phyloP scores from a whole-genome alignment of 2,888 invertebrate species.

The Agrotis ipsilon region DNA sequence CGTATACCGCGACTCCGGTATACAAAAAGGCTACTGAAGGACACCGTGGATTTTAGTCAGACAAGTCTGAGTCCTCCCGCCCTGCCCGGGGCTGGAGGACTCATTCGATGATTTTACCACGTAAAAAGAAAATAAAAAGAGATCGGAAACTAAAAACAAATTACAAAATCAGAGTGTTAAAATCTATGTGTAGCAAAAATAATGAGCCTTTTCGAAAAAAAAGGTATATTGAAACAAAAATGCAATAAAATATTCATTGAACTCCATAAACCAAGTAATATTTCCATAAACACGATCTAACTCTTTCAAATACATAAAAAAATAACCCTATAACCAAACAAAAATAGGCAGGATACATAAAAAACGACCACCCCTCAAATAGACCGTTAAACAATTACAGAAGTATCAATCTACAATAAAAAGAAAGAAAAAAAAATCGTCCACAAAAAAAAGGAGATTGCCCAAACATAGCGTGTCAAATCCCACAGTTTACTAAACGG shows the following conservation, averaged over 20 bases:
- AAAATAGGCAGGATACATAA: slow-evolving; percentile 54
- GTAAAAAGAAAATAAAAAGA: too few relatives aligned
- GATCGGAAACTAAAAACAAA: too few relatives aligned
- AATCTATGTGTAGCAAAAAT: background rate
- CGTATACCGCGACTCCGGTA: too few relatives aligned
- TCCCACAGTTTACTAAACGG: slow-evolving; percentile 79
- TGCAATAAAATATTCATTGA: slow-evolving; percentile 11
- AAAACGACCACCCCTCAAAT: slow-evolving; percentile 74
- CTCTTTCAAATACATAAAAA: slow-evolving; percentile 23
- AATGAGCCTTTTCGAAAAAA: fast-evolving
- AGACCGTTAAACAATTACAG: slow-evolving; percentile 83
- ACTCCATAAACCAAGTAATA: background rate
- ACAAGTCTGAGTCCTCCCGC: too few relatives aligned
- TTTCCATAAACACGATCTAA: slow-evolving; percentile 7
- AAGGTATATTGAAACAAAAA: background rate
- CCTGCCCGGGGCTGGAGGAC: too few relatives aligned
- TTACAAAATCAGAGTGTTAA: too few relatives aligned
- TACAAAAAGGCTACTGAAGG: too few relatives aligned
- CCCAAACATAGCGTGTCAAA: slow-evolving; percentile 86
- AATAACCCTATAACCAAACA: slow-evolving; percentile 31
- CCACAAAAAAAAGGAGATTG: slow-evolving; percentile 65
- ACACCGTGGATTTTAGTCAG: too few relatives aligned
- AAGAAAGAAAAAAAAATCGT: slow-evolving; percentile 63
- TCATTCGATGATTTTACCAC: too few relatives aligned
- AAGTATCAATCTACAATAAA: slow-evolving; percentile 77